Base-by-base conservation (phyloP, 2,888 invertebrate genomes). In the Mimumesa dahlbomi region DNA sequence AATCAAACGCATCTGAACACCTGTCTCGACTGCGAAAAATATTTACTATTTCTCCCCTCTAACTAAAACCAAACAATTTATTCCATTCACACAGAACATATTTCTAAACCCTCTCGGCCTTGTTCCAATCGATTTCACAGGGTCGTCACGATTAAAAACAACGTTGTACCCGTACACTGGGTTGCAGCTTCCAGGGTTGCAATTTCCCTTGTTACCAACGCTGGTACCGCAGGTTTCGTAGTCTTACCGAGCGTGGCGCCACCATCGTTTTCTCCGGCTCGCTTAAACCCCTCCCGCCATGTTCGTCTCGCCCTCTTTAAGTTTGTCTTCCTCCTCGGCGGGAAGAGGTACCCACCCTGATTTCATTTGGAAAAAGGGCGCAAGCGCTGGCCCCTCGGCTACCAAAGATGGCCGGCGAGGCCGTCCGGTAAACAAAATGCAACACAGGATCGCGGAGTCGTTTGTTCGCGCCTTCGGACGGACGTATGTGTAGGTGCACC, bases 351-450 rank as follows among this genome's bases (percentile, higher is more conserved):
- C 53, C 63, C 63, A 64, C 57, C 42, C 45, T 62, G 43, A 38
- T 68, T 53, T 48, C 36, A 31, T 18, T 11, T 16, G 50, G 46
- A 61, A 76, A 69, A 73, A 62, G 57, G 66, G 79, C 78, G 78
- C 78, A 76, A 69, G 78, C 78, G 78, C 79, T 63, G 14, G 25
- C 21, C 43, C 34, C 57, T 45, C 40, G 52, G 19, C 53, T 69
- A 40, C 45, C 67, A 79, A n/a, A 84, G 67, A 84, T 84, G 84
- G 84, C 84, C 58, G 79, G 67, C 57, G 69, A 58, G 73, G 45
- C 50, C 52, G 65, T 69, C 64, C 52, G 61, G 73, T 83, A 83
- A 82, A 83, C 82, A 83, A 79, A 68, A 82, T 81, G 78, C 78
- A 63, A 69, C 65, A 68, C 46, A 75, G 53, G 63, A 31, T 45